Base-by-base conservation (phyloP, 2,888 invertebrate species). In the Diadromus collaris region DNA sequence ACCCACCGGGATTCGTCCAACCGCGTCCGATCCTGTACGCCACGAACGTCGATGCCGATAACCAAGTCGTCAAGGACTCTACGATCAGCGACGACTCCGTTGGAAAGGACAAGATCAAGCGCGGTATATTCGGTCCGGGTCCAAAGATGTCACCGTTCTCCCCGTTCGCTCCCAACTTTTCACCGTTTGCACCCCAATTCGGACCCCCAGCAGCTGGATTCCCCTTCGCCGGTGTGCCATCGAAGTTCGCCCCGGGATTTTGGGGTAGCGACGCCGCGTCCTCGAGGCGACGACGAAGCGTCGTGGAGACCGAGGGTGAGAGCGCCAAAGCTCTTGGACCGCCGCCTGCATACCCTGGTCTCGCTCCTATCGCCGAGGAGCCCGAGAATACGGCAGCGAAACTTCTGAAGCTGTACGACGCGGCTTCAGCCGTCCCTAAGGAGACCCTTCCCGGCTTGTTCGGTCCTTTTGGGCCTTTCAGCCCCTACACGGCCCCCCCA, bases 371-470 rank as follows among this genome's bases (percentile, higher is more conserved):
- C 48, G 48, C 85, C 16, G 88, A 87, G 74, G 88, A 88, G 64
- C 80, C 85, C 7, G 86, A 86, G 51, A 76, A 32, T 24, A n/a
- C 70, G 6, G 34, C 65, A 7, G 68, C 73, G 38, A 58, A 34
- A 38, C 69, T 71, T n/a, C 41, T 10, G 9, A 61, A 63, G 46
- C 38, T 51, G 19, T 68, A 68, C 63, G 68, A 76, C 27, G 32
- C 71, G 6, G 46, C 71, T 5, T 46, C 51, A 10, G 51, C 61
- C 38, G 16, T 41, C 16, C 85, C 85, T 0, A 86, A 85, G 51
- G 82, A 85, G 67, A 88, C 82, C 70, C 48, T 88, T 13, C 85
- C 89, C 7, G 87, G 86, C 29, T 84, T 86, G 83, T 87, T 86
- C 48, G 83, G 84, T 19, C 82, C 83, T 34, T 81, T 83, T 46